Percentiles rank a stretch among this genome's conserved stretches.
phyloP scores from a whole-genome alignment of 2,797 vertebrate genomes.

The Falco novaeseelandiae region DNA sequence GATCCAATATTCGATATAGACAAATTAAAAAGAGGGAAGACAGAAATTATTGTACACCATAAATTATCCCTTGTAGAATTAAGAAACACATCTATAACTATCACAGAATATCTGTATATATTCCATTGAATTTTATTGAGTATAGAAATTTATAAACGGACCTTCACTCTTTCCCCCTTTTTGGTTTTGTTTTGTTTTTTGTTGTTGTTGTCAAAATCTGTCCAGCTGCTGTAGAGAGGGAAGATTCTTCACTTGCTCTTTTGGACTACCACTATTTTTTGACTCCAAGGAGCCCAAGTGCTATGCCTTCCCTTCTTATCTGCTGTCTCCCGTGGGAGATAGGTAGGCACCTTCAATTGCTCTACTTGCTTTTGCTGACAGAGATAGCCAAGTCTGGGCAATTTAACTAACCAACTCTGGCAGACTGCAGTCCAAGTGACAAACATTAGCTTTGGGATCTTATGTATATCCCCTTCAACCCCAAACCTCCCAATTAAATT shows the following conservation, averaged over 20 bases:
- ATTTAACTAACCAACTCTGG: background rate
- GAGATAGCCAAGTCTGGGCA: background rate
- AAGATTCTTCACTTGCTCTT: background rate
- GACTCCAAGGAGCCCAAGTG: background rate
- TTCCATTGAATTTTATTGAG: background rate
- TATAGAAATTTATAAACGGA: background rate
- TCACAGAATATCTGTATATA: background rate
- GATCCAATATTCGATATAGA: background rate
- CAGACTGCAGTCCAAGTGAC: background rate
- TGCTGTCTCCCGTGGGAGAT: background rate
- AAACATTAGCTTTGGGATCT: background rate
- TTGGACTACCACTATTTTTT: background rate
- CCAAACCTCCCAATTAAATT: background rate
- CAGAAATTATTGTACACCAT: background rate
- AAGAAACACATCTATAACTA: background rate
- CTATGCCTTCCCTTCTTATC: background rate
- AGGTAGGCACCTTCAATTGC: background rate
- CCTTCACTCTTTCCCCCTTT: accelerated
- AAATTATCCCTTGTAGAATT: background rate
- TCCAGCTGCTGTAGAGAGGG: background rate
- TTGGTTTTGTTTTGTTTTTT: too few relatives aligned
- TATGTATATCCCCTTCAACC: background rate
- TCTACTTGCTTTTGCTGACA: background rate
- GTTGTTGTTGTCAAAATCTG: background rate
- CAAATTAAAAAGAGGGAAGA: background rate